Evolutionary conservation across 2,113 vertebrate species (phyloP).

Genomic region (Menura novaehollandiae): DNA sequence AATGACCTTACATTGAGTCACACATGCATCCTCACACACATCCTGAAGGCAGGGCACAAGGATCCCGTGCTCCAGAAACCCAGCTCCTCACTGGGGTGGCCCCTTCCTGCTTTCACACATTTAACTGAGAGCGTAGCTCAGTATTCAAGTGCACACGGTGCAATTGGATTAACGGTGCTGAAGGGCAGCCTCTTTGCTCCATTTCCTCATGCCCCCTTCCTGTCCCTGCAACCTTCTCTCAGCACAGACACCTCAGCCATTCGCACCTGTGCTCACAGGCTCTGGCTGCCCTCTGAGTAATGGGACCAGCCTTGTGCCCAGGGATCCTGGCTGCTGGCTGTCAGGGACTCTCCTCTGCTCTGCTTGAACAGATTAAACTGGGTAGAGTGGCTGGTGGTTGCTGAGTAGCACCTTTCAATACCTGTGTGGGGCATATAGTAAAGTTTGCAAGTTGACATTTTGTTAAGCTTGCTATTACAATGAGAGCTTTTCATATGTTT

Average conservation of each 20-base stretch:
- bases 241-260: background rate
- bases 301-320: background rate
- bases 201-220: background rate
- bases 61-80: background rate
- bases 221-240: background rate
- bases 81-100: background rate
- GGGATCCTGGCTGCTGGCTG: background rate
- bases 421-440: background rate
- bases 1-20: background rate
- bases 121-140: background rate
- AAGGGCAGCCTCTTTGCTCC: background rate
- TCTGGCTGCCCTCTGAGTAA: background rate
- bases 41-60: background rate
- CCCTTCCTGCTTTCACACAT: background rate
- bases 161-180: background rate
- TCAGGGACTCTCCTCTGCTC: background rate
- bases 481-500: background rate
- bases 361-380: background rate
- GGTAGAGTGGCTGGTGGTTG: background rate
- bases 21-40: rapidly evolving
- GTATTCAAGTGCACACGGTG: background rate
- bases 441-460: background rate
- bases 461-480: background rate
- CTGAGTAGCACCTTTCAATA: background rate
- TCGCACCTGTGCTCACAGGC: background rate